These are phyloP conservation scores for Aphelinus atriplicis DNA, from an alignment of 1,140 invertebrate species.

Conservation along the genomic window DNA sequence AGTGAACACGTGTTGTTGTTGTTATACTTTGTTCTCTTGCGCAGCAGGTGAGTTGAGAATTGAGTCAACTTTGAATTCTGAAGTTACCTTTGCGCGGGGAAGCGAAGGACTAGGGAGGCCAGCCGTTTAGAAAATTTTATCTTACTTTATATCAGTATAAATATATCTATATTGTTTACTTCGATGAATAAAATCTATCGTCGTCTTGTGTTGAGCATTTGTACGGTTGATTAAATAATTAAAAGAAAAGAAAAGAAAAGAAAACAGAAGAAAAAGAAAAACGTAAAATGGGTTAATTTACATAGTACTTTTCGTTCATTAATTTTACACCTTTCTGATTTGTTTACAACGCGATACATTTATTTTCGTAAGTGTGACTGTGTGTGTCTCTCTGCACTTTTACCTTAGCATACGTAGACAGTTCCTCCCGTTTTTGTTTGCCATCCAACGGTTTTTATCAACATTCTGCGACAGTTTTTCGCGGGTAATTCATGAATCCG, in stretches of 20 bases:
- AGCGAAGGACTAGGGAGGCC: slow-evolving; percentile 66
- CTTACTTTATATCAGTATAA: no score
- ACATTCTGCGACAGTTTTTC: slow-evolving; percentile 5
- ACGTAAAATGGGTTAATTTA: no score
- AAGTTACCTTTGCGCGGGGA: slow-evolving; percentile 66
- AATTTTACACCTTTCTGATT: slow-evolving; percentile 23
- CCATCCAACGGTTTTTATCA: slow-evolving; percentile 7
- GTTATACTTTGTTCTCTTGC: slow-evolving; percentile 61
- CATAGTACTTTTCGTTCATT: slow-evolving; percentile 4
- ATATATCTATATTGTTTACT: neutral
- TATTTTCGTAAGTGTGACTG: slow-evolving; percentile 40
- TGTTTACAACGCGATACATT: slow-evolving; percentile 22
- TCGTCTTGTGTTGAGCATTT: slow-evolving; percentile 28
- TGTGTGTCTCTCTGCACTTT: slow-evolving; percentile 43
- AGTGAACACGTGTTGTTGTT: slow-evolving; percentile 56
- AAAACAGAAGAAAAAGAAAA: neutral
- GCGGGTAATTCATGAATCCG: no score
- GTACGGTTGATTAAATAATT: neutral
- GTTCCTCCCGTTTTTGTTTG: slow-evolving; percentile 32
- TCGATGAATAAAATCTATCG: slow-evolving; percentile 28
- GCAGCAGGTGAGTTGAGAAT: slow-evolving; percentile 67
- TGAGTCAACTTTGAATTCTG: slow-evolving; percentile 65
- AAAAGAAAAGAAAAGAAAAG: neutral
- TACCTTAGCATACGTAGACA: slow-evolving; percentile 32
- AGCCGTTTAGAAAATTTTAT: slow-evolving; percentile 51